Base-by-base conservation (phyloP, 64 coral and sea anemone genomes). In the Montipora foliosa region DNA sequence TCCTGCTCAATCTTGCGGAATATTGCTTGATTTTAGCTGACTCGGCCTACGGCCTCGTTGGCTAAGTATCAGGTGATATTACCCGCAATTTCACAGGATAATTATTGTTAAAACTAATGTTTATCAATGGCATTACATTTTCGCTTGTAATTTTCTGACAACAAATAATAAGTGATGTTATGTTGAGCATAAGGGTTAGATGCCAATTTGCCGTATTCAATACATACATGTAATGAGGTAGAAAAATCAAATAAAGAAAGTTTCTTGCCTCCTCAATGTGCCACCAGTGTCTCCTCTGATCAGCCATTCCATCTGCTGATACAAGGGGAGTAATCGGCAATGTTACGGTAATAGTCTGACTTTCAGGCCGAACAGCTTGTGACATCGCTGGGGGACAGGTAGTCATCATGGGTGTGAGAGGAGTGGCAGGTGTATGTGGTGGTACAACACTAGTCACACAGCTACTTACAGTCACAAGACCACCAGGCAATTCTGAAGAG, bases 261-360 rank as follows among this genome's bases (percentile, higher is more conserved):
- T 21, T 57, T 57, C 37, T 17, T 80, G 96, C 97, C 97, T 99
- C 97, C 86, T 99, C 97, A 69, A 99, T 91, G 89, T 99, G 97
- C 97, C 97, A 99, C 97, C 97, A 99, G 24, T 99, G 92, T 87
- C 96, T 67, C 37, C 91, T 91, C 12, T 97, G 93, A 4, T 97
- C 96, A 49, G 78, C 10, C 8, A 21, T 79, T 17, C 79, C 84
- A 46, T 97, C 96, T 8, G 17, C 25, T 12, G 82, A 50, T 44
- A 73, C 25, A 61, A 95, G 80, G 24, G 61, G 66, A 44, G 96
- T 87, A 3, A 97, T 64, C 44, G 82, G 93, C 75, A 97, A 59
- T 12, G 88, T 95, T n/a, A 97, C 86, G 1, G 93, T 94, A 0
- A 95, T 85, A 47, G 94, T 90, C 66, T 91, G 89, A 25, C 55